Conservation (phyloP, 2,113 vertebrate species). For the Anthoscopus minutus region DNA sequence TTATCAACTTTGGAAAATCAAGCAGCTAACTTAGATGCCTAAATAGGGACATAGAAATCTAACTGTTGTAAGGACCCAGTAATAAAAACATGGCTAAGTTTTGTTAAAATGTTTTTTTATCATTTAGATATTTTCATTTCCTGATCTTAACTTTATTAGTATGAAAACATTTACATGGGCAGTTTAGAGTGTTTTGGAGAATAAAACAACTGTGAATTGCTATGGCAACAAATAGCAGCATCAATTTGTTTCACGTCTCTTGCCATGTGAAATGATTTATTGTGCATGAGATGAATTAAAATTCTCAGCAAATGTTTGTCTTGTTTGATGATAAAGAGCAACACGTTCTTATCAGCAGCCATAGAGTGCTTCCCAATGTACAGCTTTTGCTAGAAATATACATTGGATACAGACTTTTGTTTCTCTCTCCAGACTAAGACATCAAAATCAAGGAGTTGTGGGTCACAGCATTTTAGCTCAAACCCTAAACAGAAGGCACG, state of each 20-base stretch:
- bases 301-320: neutral
- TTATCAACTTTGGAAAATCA: neutral
- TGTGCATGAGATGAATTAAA: neutral
- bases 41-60: neutral
- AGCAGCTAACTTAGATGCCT: neutral
- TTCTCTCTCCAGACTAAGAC: neutral
- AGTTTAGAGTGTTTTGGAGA: neutral
- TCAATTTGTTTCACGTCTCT: neutral
- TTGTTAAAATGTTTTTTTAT: neutral
- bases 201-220: neutral
- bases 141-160: neutral
- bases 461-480: neutral
- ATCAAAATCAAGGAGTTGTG: neutral
- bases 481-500: neutral
- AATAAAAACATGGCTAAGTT: neutral
- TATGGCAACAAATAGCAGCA: constrained; percentile 2
- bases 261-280: neutral
- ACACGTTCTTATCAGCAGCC: neutral
- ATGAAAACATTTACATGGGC: neutral
- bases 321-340: neutral
- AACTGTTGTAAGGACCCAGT: neutral
- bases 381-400: neutral
- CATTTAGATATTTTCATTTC: neutral
- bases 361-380: neutral
- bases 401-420: neutral